These are phyloP conservation scores for Leptinotarsa defecta DNA, from an alignment of 1,140 invertebrate genomes.

Conservation along the genomic window DNA sequence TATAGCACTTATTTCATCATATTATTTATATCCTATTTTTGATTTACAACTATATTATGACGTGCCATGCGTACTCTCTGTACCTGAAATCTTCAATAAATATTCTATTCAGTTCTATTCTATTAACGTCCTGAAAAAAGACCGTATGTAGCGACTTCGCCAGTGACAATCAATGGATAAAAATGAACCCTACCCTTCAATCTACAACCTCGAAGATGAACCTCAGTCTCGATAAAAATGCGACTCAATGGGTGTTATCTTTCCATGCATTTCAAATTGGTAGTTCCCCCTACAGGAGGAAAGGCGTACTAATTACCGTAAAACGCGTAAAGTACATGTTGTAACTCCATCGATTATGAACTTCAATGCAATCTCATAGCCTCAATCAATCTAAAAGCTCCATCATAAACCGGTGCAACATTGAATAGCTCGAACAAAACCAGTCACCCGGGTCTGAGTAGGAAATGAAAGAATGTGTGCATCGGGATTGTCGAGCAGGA, in stretches of 20 bases:
- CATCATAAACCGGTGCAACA: constrained; percentile 5
- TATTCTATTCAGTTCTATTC: no score
- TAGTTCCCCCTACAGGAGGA: constrained; percentile 5
- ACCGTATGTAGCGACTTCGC: no score
- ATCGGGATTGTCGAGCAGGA: background rate
- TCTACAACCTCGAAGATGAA: no score
- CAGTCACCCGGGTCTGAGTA: background rate
- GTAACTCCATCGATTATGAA: constrained; percentile 15
- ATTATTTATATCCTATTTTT: no score
- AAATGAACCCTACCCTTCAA: no score
- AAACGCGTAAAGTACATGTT: constrained; percentile 21
- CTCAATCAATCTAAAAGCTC: constrained; percentile 9
- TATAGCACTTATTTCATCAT: no score
- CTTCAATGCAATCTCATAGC: constrained; percentile 4
- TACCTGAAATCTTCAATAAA: no score
- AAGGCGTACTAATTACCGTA: constrained; percentile 19
- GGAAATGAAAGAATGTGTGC: background rate
- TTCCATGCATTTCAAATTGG: constrained; percentile 7
- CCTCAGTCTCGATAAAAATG: no score
- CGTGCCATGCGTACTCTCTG: no score
- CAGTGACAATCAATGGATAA: no score
- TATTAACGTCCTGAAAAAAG: no score
- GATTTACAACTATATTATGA: no score
- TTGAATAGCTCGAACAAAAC: background rate
- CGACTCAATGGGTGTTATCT: background rate